These are phyloP conservation scores for Brachionichthys hirsutus DNA, from an alignment of 2,113 vertebrate species.

Conservation along the genomic window DNA sequence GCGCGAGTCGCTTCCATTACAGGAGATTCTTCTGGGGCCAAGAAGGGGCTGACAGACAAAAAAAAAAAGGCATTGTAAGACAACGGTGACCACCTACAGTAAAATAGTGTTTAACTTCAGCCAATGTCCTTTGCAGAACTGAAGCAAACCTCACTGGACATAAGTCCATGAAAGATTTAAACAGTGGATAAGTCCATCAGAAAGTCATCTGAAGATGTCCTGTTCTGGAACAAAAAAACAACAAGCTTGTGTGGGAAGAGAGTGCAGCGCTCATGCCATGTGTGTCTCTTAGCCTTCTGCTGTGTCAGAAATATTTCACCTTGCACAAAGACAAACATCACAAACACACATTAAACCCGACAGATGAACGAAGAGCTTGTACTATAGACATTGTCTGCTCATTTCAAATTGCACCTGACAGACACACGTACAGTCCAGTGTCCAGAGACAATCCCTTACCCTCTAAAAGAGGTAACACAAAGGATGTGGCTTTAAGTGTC, in stretches of 20 bases:
- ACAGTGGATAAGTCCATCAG: constrained; percentile 70
- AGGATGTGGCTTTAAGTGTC: constrained; percentile 46
- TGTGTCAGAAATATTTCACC: constrained; percentile 71
- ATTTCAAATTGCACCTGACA: constrained; percentile 65
- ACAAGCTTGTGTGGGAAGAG: constrained; percentile 39
- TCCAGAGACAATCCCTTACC: constrained; percentile 54
- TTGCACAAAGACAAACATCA: constrained; percentile 51
- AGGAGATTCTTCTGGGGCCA: constrained; percentile 45
- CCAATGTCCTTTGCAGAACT: constrained; percentile 82
- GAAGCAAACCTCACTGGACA: constrained; percentile 81
- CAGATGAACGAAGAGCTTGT: constrained; percentile 60
- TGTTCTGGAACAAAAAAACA: constrained; percentile 44
- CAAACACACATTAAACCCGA: constrained; percentile 53
- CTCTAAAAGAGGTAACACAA: constrained; percentile 36
- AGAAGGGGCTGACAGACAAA: constrained; percentile 34
- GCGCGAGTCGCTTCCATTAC: constrained; percentile 68
- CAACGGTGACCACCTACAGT: constrained; percentile 72
- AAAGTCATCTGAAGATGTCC: constrained; percentile 61
- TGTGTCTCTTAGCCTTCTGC: constrained; percentile 50
- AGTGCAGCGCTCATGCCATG: constrained; percentile 29
- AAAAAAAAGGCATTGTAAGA: constrained; percentile 53
- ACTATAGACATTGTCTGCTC: constrained; percentile 62
- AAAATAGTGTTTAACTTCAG: constrained; percentile 82
- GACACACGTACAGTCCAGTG: constrained; percentile 44
- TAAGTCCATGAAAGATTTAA: constrained; percentile 86